Evolutionary conservation across 2,797 vertebrate genomes (phyloP).

Genomic region (Limnodromus scolopaceus): DNA sequence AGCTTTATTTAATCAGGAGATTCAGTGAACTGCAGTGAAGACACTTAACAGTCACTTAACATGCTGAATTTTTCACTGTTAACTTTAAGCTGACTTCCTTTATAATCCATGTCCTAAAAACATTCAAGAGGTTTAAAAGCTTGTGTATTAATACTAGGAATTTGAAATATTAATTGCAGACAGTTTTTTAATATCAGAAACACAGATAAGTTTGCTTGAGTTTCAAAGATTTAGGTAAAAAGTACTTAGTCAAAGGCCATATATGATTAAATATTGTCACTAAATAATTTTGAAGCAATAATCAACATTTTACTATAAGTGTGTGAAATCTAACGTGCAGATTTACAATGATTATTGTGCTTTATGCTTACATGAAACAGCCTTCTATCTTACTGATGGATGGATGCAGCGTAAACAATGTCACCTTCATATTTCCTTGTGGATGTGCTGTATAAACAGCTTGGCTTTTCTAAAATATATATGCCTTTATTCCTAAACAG

Average conservation of each 20-base stretch:
- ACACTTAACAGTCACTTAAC: not conserved
- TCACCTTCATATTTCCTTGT: slow-evolving; percentile 31
- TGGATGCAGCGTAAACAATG: not conserved
- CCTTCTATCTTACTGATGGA: not conserved
- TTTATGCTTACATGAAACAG: not conserved
- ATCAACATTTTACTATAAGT: not conserved
- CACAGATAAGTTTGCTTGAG: not conserved
- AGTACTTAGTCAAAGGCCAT: not conserved
- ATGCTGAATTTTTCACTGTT: not conserved
- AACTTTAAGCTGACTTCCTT: not conserved
- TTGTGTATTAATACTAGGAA: not conserved
- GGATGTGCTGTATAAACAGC: not conserved
- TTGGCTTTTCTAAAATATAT: not conserved
- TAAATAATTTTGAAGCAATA: not conserved
- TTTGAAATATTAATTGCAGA: not conserved
- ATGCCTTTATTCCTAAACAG: not conserved
- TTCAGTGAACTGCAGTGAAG: slow-evolving; percentile 8
- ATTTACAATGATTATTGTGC: not conserved
- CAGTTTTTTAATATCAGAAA: not conserved
- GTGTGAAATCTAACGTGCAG: not conserved
- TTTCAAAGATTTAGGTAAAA: not conserved
- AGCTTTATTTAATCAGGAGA: not conserved
- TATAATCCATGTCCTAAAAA: not conserved
- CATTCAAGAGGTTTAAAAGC: not conserved
- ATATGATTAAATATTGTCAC: not conserved